phyloP scores from a whole-genome alignment of 1,140 invertebrate species.

The Eurosta solidaginis region DNA sequence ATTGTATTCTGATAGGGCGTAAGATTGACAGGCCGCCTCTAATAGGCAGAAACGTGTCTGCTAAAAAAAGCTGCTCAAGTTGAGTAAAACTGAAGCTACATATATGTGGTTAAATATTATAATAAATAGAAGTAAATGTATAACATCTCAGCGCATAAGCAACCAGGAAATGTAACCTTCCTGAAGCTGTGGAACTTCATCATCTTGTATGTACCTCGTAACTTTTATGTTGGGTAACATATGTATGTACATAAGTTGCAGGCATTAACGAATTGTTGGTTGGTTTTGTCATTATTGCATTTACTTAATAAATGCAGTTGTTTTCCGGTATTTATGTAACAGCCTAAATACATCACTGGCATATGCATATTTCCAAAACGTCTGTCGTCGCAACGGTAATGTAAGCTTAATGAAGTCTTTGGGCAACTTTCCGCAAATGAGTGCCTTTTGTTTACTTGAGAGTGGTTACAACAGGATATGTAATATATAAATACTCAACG shows the following conservation, averaged over 20 bases:
- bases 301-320: conserved; percentile 1
- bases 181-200: conserved; percentile 16
- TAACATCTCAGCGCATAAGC: conserved; percentile 13
- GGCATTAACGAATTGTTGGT: background rate
- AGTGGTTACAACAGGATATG: conserved; percentile 20
- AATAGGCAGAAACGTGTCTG: background rate
- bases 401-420: background rate
- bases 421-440: background rate
- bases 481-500: conserved; percentile 17
- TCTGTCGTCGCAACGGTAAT: background rate
- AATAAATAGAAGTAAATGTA: too few relatives aligned
- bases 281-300: background rate
- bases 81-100: too few relatives aligned
- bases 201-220: too few relatives aligned
- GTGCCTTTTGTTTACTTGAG: background rate
- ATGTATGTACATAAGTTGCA: background rate
- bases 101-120: too few relatives aligned
- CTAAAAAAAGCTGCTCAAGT: background rate
- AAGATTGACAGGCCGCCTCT: background rate
- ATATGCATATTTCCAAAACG: background rate
- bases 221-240: too few relatives aligned
- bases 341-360: background rate
- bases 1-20: background rate
- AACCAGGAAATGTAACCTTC: conserved; percentile 33
- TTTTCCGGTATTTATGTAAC: background rate